Conservation (phyloP, 2,797 vertebrate genomes). For the Tarsius wallacei region DNA sequence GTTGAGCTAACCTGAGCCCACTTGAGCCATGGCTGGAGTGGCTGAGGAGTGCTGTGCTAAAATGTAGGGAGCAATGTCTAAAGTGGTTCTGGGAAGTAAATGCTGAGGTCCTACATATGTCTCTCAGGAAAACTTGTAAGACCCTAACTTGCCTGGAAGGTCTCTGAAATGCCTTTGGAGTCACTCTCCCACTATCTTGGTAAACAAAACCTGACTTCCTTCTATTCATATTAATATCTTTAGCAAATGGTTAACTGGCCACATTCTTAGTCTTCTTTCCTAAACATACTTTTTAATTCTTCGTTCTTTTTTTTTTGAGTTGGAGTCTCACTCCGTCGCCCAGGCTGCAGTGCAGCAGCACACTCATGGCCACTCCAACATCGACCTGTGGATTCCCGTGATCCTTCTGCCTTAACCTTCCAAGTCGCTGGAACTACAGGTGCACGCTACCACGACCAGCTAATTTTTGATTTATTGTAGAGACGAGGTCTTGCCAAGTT, state of each 20-base stretch:
- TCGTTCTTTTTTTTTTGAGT: no score
- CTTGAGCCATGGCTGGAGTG: not conserved
- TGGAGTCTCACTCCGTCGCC: no score
- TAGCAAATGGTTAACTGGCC: not conserved
- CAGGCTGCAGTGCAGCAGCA: no score
- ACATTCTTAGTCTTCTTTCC: not conserved
- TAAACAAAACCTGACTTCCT: not conserved
- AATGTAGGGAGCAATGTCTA: not conserved
- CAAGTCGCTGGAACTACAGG: no score
- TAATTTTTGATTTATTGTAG: no score
- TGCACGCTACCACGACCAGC: no score
- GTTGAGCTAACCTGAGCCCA: not conserved
- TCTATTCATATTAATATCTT: not conserved
- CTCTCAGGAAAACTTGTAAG: not conserved
- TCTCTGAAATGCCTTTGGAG: not conserved
- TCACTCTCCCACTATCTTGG: not conserved
- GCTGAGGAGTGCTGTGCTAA: not conserved
- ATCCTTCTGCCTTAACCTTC: no score
- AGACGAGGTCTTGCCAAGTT: no score
- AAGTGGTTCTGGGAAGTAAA: not conserved
- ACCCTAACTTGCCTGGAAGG: not conserved
- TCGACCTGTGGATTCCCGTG: no score
- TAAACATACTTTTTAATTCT: not conserved
- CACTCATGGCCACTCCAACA: no score
- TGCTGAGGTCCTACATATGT: not conserved